A percentile compares a stretch with the other conserved stretches of the same genome.
These are phyloP conservation scores for Alloplasta piceator DNA, from an alignment of 2,888 invertebrate species.

Conservation along the genomic window DNA sequence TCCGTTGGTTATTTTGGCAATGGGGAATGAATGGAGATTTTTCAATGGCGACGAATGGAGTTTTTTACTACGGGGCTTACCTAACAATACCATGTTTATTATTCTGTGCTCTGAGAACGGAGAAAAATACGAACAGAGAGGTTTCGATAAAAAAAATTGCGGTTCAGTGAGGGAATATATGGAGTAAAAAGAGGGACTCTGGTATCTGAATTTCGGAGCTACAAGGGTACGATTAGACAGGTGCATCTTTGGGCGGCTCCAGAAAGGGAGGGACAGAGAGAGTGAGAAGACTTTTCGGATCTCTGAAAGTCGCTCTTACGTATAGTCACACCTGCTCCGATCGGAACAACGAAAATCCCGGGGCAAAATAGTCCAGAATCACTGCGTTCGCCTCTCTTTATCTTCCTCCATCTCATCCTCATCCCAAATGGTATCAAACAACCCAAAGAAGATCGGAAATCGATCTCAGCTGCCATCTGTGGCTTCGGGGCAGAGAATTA, in stretches of 20 bases:
- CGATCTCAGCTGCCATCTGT: constrained; percentile 66
- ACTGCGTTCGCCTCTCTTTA: constrained; percentile 46
- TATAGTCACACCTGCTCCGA: constrained; percentile 63
- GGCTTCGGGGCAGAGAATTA: constrained; percentile 53
- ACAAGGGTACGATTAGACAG: constrained; percentile 66
- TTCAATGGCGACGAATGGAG: no score
- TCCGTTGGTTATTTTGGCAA: no score
- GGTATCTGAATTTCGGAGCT: constrained; percentile 50
- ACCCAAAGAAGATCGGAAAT: constrained; percentile 55
- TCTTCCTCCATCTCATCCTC: constrained; percentile 33
- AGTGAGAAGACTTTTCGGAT: constrained; percentile 29
- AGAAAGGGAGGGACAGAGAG: no score
- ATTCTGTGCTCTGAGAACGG: constrained; percentile 7
- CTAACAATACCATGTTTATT: constrained; percentile 17
- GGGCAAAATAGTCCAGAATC: constrained; percentile 59
- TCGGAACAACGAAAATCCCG: constrained; percentile 45
- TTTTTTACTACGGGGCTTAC: no score
- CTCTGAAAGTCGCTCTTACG: constrained; percentile 8
- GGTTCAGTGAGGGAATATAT: constrained; percentile 9
- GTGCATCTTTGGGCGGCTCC: constrained; percentile 57
- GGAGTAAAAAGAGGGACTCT: constrained; percentile 23
- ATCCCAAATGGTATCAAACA: constrained; percentile 54
- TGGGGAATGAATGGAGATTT: no score
- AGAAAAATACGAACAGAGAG: background rate
- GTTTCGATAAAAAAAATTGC: constrained; percentile 54